Conservation (phyloP, 1,140 invertebrate species). For the Heliconius nattereri region DNA sequence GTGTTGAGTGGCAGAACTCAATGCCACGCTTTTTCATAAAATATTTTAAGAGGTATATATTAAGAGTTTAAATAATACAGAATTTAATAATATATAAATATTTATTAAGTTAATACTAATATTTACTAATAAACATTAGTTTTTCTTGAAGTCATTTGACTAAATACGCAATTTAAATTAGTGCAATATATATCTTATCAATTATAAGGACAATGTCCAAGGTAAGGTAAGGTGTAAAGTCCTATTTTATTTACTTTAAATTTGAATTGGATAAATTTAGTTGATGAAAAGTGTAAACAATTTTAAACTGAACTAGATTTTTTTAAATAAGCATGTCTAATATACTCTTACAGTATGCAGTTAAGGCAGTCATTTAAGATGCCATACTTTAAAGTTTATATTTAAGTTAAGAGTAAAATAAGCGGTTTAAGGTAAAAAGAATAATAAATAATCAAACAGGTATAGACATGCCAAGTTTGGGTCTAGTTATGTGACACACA, state of each 20-base stretch:
- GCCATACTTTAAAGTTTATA: neutral
- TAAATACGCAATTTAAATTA: neutral
- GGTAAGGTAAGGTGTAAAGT: too few relatives aligned
- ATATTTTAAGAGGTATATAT: too few relatives aligned
- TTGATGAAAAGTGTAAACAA: too few relatives aligned
- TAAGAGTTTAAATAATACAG: too few relatives aligned
- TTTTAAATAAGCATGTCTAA: neutral
- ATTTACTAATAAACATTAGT: too few relatives aligned
- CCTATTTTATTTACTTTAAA: neutral
- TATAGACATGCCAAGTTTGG: constrained; percentile 23
- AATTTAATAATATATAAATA: too few relatives aligned
- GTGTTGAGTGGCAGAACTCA: too few relatives aligned
- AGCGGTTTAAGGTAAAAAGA: neutral
- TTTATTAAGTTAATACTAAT: too few relatives aligned
- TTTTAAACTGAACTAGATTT: neutral
- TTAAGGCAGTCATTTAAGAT: neutral
- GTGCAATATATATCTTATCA: neutral
- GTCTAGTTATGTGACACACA: constrained; percentile 10
- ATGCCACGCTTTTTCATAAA: too few relatives aligned
- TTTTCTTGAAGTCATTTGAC: neutral
- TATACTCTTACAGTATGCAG: neutral
- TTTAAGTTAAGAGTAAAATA: neutral
- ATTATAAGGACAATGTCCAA: neutral
- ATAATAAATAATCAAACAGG: constrained; percentile 27
- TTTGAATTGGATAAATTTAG: too few relatives aligned